Base-by-base conservation (phyloP, 2,888 invertebrate genomes). In the Microctonus hyperodae region DNA sequence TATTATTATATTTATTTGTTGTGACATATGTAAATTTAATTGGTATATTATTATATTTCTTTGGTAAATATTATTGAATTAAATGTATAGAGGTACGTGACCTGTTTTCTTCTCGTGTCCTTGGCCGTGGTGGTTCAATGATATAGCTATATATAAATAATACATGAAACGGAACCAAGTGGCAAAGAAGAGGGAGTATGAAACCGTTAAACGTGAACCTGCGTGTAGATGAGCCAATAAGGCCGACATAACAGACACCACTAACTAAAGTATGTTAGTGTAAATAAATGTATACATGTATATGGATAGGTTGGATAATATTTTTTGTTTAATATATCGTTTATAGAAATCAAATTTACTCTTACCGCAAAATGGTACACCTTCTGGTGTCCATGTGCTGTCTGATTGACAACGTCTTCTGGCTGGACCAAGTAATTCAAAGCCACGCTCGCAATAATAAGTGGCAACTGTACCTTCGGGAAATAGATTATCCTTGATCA, bases 331-430 rank as follows among this genome's bases (percentile, higher is more conserved):
- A 53, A 51, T 64, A 22, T 31, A 25, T 57, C 61, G 37, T 51
- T 40, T 51, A 28, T 44, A 57, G 50, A 20, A 55, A 35, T 22
- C 9, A 1, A 13, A 22, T 37, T 37, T 35, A 53, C 22, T 90
- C 93, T 93, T 83, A 96, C 96, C 96, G 85, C 96, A 96, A 84
- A 96, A 96, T 6, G 96, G 96, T 75, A 96, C 93, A 66, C 96
- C 96, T 80, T 94, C 94, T 0, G 96, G 96, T 7, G 89, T 84
- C 96, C 96, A 96, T 50, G 88, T 88, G 11, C 92, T 92, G 74
- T 90, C 89, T 0, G 83, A 73, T 57, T 90, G 90, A 79, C 96
- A 96, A 20, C 90, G 88, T 70, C 95, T 86, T 70, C 94, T 85
- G 0, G 93, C 88, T 0, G 96, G 96, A 0, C 96, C 96, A n/a